Base-by-base conservation (phyloP, 1,140 invertebrate genomes). In the Dendrolimus kikuchii region DNA sequence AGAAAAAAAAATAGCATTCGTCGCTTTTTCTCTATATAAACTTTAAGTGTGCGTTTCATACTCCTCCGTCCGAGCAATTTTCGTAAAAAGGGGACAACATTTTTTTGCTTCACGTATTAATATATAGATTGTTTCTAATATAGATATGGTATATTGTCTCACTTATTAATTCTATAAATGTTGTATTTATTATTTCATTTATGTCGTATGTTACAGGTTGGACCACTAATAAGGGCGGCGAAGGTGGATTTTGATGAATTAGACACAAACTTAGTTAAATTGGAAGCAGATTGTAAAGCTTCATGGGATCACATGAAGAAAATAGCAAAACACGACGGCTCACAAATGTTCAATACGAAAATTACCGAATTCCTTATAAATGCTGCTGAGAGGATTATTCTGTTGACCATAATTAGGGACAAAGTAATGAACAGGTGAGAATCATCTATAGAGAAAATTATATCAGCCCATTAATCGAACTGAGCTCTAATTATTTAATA, bases 301-400 rank as follows among this genome's bases (percentile, higher is more conserved):
- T 98, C 96, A 0, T 99, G 97, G 95, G 98, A 99, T 83, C 95
- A 99, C 83, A 90, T 99, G 59, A 98, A 98, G 88, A 90, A 95
- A 38, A 97, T 99, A 57, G 93, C 95, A 5, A 99, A 99, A 82
- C 96, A 99, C 81, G 98, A 99, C 74, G 94, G 95, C 36, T 94
- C 94, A 1, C 94, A 93, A 45, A 94, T 95, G 80, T 92, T 96
- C 81, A 96, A 97, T 87, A 92, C 93, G 41, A 97, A 96, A 90
- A 95, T 99, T 87, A 96, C 95, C 4, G 97, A 99, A 76, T 99
- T 99, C 81, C 83, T 99, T 52, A 92, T 95, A 0, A 98, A 99
- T 74, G 97, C 96, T 73, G 98, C 98, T 5, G 96, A 99, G 86
- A 91, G 98, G 64, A 99, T 99, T 61, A 98, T 99, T 65, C 92